Evolutionary conservation across 2,113 vertebrate species (phyloP), one percentile per base, ranked within the genome.

Genomic region (Phylloscopus trochiloides): DNA sequence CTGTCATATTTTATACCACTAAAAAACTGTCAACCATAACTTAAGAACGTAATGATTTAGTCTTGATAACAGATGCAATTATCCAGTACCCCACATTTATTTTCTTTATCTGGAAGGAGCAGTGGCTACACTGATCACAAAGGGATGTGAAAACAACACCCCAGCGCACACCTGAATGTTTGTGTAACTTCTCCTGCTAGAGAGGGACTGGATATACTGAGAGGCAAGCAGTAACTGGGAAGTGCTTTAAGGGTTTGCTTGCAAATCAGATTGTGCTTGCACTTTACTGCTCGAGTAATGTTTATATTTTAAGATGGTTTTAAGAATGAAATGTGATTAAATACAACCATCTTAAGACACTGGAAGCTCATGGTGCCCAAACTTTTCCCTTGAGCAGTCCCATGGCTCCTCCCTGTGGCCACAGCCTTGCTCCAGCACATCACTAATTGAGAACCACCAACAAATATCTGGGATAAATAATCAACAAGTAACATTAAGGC

Each of bases 391-490:
- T 34, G 61, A 81, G 77, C 61, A 81, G 88, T 47, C 38, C 68
- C 96, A 62, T 28, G 85, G 94, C 92, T 94, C 92, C 96, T 94
- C 92, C 93, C 70, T 63, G 94, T 88, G 88, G 96, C 78, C 74
- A 67, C 12, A 78, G 20, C 32, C 48, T 66, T 54, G 10, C 43
- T 71, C 67, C n/a, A 28, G 18, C 38, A 62, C 15, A 45, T 12
- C 7, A 72, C 12, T 36, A 5, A n/a, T 3, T 9, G 17, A n/a
- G 55, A 61, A 61, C 3, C 16, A 24, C 6, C 31, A 77, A 19
- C 8, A 12, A 59, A 17, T 19, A 40, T 3, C 71, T 17, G 3
- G 0, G 45, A 45, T 15, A 32, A 52, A 22, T 12, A 31, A 70
- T 8, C 9, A 67, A 19, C 29, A 70, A 32, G 5, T 22, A 34